A percentile compares a stretch with the other conserved stretches of the same genome.
Evolutionary conservation across 2,113 vertebrate genomes (phyloP).

Genomic region (Lates calcarifer): DNA sequence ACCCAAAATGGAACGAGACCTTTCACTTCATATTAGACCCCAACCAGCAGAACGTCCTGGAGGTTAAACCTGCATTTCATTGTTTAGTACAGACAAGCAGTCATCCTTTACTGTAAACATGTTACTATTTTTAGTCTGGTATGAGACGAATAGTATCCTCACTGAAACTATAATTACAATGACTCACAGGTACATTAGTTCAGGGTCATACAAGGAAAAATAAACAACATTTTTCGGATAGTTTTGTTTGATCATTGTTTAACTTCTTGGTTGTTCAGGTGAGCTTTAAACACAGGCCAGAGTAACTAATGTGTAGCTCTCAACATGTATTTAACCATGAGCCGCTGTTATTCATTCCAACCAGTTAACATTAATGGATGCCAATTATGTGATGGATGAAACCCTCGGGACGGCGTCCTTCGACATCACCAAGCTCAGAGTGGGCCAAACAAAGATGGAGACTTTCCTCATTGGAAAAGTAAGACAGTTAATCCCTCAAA

Average conservation of each 20-base stretch:
- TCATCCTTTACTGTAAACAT: too few species aligned
- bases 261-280: neutral
- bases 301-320: neutral
- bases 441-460: slow-evolving; percentile 89
- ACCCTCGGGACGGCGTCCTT: slow-evolving; percentile 91
- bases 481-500: slow-evolving; percentile 64
- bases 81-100: neutral
- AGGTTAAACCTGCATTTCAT: slow-evolving; percentile 83
- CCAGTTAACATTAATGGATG: slow-evolving; percentile 97
- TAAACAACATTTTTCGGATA: neutral
- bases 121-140: neutral
- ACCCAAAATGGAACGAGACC: slow-evolving; percentile 95
- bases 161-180: neutral
- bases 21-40: slow-evolving; percentile 97
- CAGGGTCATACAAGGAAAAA: neutral
- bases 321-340: neutral
- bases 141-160: neutral
- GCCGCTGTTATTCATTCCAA: slow-evolving; percentile 32
- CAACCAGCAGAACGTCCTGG: slow-evolving; percentile 92
- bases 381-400: slow-evolving; percentile 97
- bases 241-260: neutral
- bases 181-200: neutral
- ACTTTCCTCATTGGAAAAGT: slow-evolving; percentile 92
- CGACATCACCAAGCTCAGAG: slow-evolving; percentile 86
- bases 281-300: neutral